Conservation (phyloP, 92 coral and sea anemone genomes). For the Scolanthus callimorphus region DNA sequence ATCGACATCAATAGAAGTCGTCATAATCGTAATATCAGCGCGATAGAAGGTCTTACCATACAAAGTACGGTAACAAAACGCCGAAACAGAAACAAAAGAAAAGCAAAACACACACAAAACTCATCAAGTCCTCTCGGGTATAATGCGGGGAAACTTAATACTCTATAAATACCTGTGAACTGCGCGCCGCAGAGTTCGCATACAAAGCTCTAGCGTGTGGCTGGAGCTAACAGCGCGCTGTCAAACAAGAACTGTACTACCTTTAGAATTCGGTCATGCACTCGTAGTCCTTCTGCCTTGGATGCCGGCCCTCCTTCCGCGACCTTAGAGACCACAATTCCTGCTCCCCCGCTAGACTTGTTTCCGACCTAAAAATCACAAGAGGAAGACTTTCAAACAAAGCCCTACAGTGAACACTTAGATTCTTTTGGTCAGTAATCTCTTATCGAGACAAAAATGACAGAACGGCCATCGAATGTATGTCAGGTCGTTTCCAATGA, state of each 20-base stretch:
- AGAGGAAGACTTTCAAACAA: slow-evolving; percentile 37
- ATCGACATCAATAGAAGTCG: slow-evolving; percentile 54
- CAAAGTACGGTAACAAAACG: slow-evolving; percentile 23
- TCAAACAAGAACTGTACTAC: slow-evolving; percentile 47
- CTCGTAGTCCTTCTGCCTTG: slow-evolving; percentile 70
- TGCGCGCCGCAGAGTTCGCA: slow-evolving; percentile 4
- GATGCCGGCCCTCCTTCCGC: slow-evolving; percentile 99
- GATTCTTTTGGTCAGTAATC: slow-evolving; percentile 28
- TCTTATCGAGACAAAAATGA: slow-evolving; percentile 42
- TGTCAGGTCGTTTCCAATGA: slow-evolving; percentile 8
- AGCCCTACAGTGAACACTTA: slow-evolving; percentile 21
- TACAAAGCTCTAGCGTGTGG: neutral
- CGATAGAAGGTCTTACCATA: slow-evolving; percentile 21
- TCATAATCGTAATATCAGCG: slow-evolving; percentile 10
- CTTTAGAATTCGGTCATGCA: slow-evolving; percentile 85
- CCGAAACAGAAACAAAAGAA: slow-evolving; percentile 26
- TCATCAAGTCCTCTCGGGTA: neutral
- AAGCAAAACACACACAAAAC: slow-evolving; percentile 26
- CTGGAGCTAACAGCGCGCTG: neutral
- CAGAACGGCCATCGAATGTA: slow-evolving; percentile 29
- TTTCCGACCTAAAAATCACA: slow-evolving; percentile 76
- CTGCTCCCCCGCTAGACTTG: slow-evolving; percentile 68
- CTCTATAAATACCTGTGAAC: slow-evolving; percentile 14
- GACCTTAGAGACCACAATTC: slow-evolving; percentile 94
- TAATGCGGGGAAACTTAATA: slow-evolving; percentile 16